Conservation (phyloP, 2,797 vertebrate genomes). For the Arvicola amphibius region DNA sequence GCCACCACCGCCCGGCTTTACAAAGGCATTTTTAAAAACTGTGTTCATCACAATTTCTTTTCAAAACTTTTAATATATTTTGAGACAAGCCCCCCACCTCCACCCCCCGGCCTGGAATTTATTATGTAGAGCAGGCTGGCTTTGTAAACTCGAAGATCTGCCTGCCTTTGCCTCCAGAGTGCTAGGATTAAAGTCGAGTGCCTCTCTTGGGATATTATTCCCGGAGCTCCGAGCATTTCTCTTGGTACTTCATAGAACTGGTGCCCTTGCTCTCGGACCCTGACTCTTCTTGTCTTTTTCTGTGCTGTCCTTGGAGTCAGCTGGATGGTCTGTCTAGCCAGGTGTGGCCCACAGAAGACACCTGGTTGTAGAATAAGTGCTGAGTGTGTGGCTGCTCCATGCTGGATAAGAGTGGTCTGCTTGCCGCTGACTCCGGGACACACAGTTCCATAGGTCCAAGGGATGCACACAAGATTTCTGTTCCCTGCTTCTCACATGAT, state of each 20-base stretch:
- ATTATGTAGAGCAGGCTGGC: not conserved
- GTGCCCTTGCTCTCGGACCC: not conserved
- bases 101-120: not conserved
- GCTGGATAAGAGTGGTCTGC: not conserved
- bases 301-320: not conserved
- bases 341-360: not conserved
- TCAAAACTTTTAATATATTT: not conserved
- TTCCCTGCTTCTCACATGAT: not conserved
- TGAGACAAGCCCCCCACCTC: not conserved
- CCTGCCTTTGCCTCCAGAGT: not conserved
- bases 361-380: accelerated
- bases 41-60: not conserved
- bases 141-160: not conserved
- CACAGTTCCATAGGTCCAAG: not conserved
- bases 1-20: too few species aligned
- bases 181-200: not conserved
- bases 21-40: not conserved
- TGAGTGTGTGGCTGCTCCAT: not conserved
- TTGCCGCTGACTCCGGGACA: not conserved
- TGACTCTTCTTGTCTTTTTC: not conserved
- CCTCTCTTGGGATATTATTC: not conserved
- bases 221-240: not conserved
- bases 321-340: not conserved
- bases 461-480: not conserved
- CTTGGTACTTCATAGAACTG: not conserved